Base-by-base conservation (phyloP, 1,140 invertebrate species). In the Monomorium pharaonis region DNA sequence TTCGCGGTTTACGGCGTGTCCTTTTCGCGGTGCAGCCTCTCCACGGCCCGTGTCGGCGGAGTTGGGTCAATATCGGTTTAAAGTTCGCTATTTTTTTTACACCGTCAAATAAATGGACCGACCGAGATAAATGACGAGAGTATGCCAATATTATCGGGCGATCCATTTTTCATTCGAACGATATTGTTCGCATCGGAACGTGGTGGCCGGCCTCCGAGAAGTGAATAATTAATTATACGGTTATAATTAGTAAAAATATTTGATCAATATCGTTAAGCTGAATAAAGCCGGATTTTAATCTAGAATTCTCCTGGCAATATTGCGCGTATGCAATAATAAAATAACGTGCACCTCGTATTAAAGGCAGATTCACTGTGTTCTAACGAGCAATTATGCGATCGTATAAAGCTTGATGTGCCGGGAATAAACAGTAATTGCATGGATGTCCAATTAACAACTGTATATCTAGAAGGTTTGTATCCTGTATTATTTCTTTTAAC, bases 121-220 rank as follows among this genome's bases (percentile, higher is more conserved):
- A 44, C 14, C 54, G 62, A 88, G 83, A 89, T 89, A 89, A 89
- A 89, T 89, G 88, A 76, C 87, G 87, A 69, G 87, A 88, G 74
- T 80, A 81, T 74, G 75, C 72, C 75, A 83, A 89, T 88, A 88
- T 89, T 86, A 89, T 89, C 88, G 83, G 74, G 9, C 69, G 27
- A 78, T 85, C 74, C 88, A 89, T 89, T 89, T 89, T 89, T 89
- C 88, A 89, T 83, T 67, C 84, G 30, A 49, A 67, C 74, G 83
- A 88, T 88, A 88, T 88, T 72, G 88, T 49, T 21, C 81, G 72
- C 33, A 69, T 80, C 30, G 76, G 62, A 67, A 56, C 33, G 56
- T 33, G 33, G 69, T 49, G 49, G 72, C 14, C 87, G 7, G 56
- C 51, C 37, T 44, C 47, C 63, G 65, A 67, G 87, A 85, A 88